Evolutionary conservation across 92 coral and sea anemone genomes (phyloP).

Genomic region (Zoanthus gigantus): DNA sequence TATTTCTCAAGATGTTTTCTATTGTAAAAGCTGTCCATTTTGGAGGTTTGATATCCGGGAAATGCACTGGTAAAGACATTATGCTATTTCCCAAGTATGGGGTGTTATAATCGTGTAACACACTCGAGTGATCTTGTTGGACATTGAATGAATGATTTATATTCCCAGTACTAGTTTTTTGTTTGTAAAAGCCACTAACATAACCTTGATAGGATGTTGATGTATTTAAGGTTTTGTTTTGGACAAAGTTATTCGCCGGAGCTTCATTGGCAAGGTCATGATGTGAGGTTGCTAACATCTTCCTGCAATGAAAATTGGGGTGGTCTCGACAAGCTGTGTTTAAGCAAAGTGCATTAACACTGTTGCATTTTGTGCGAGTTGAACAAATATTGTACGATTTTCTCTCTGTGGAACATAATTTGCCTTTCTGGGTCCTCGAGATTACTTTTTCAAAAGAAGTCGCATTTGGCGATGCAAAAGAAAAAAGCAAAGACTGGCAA

Average conservation of each 20-base stretch:
- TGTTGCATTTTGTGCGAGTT: neutral
- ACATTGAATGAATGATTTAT: neutral
- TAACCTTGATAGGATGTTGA: neutral
- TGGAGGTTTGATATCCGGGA: neutral
- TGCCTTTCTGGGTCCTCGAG: neutral
- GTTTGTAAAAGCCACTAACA: neutral
- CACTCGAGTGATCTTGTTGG: neutral
- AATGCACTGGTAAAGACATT: neutral
- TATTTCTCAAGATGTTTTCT: slow-evolving; percentile 22
- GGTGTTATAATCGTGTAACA: neutral
- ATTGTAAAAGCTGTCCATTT: slow-evolving; percentile 27
- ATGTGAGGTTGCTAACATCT: neutral
- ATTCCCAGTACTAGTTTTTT: neutral
- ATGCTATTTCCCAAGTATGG: neutral
- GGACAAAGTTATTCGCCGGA: neutral
- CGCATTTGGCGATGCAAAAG: neutral
- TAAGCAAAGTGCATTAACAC: neutral
- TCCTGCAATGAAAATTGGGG: neutral
- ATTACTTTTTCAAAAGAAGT: neutral
- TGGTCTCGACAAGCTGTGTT: neutral
- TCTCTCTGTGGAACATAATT: neutral
- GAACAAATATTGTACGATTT: neutral
- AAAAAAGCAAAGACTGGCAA: neutral
- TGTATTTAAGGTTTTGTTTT: neutral
- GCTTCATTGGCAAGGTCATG: neutral